Percentiles rank a stretch among this genome's conserved stretches.
Evolutionary conservation across 2,113 vertebrate species (phyloP).

Genomic region (Zeus faber): DNA sequence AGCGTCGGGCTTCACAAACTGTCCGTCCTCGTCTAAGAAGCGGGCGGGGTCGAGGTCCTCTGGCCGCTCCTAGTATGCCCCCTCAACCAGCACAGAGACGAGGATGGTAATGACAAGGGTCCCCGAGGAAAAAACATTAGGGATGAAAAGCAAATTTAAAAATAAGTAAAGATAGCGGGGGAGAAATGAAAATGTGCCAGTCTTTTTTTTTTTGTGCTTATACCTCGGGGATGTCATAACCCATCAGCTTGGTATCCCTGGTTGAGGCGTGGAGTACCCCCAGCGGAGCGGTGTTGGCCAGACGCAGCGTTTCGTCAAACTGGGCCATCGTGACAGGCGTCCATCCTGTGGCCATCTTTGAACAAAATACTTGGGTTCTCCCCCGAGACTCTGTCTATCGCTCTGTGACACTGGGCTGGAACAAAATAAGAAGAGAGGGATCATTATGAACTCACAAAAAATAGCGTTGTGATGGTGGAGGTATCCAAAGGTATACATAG

Average conservation of each 20-base stretch:
- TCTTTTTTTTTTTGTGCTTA: background rate
- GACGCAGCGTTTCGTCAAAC: slow-evolving; percentile 27
- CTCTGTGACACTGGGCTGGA: slow-evolving; percentile 18
- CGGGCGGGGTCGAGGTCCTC: slow-evolving; percentile 66
- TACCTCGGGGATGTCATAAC: slow-evolving; percentile 44
- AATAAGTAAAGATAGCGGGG: background rate
- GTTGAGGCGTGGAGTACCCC: slow-evolving; percentile 30
- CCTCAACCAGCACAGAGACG: slow-evolving; percentile 75
- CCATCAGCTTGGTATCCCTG: slow-evolving; percentile 37
- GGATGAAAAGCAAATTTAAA: background rate
- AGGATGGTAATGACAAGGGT: slow-evolving; percentile 68
- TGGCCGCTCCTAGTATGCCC: slow-evolving; percentile 70
- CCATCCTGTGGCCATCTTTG: slow-evolving; percentile 18
- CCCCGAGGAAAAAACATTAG: slow-evolving; percentile 53
- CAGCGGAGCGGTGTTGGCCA: slow-evolving; percentile 34
- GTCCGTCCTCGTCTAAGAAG: slow-evolving; percentile 68
- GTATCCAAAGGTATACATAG: no score
- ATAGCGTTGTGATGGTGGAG: no score
- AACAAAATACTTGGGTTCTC: background rate
- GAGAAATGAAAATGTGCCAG: background rate
- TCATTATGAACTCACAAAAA: no score
- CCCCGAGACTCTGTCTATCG: slow-evolving; percentile 31
- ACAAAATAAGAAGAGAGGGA: background rate
- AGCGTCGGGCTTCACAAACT: slow-evolving; percentile 73
- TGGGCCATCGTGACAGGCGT: slow-evolving; percentile 28